Evolutionary conservation across 2,113 vertebrate genomes (phyloP), one percentile per base, ranked within the genome.

Genomic region (Anser brachyrhynchus): DNA sequence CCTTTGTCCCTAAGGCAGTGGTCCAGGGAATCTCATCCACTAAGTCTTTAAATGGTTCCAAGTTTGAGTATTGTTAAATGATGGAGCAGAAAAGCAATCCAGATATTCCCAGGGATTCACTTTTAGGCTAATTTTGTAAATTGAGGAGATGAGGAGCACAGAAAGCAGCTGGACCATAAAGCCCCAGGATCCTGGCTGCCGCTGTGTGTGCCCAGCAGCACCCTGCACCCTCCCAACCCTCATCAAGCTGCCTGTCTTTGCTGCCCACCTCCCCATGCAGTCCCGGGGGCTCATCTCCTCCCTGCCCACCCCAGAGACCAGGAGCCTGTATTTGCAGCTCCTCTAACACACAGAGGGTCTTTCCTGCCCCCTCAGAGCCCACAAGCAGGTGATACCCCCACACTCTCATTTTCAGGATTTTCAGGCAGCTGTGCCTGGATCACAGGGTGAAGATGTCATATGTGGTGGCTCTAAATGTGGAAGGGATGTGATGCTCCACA

Each of bases 301-400:
- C 3, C 2, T 39, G 29, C 10, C 28, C 1, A 2, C 26, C 16
- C 5, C 4, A 2, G 54, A 62, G 55, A 6, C 23, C 26, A 37
- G 20, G 4, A 69, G 20, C 35, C 55, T 46, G 6, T 39, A 21
- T 83, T 46, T 69, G 55, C 28, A 74, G 26, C 26, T 74, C 6
- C 28, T 73, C 33, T 46, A 64, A 58, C 31, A 31, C 9, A 22
- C 2, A 7, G 23, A 57, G 28, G 26, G 31, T 16, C 4, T 55
- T 77, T 66, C 25, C 23, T 44, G 23, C 41, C 18, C 21, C 8
- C n/a, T 35, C 33, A 14, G 21, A 61, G 20, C 20, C 43, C 41
- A 25, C 0, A 4, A 55, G 21, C 44, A 37, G 13, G 9, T 28
- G 69, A 0, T n/a, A 54, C 22, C 26, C n/a, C 12, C n/a, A 41